A percentile compares a stretch with the other conserved stretches of the same genome.
Evolutionary conservation across 2,888 invertebrate genomes (phyloP).

Genomic region (Eristalis arbustorum): DNA sequence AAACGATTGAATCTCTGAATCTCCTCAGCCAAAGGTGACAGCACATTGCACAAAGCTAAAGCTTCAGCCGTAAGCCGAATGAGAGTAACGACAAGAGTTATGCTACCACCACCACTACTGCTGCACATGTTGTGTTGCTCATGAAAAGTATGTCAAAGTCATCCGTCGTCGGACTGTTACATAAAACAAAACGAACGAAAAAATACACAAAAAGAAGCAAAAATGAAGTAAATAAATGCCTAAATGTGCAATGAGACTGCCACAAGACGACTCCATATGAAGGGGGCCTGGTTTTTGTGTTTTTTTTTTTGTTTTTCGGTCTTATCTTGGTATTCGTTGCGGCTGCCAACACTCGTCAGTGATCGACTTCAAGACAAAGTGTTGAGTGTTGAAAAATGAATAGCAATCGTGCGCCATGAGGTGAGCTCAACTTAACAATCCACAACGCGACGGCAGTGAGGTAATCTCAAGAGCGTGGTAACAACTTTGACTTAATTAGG

Average conservation of each 20-base stretch:
- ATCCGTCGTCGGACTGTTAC: constrained; percentile 69
- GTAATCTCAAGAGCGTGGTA: constrained; percentile 69
- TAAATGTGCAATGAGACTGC: constrained; percentile 66
- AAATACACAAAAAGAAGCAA: no score
- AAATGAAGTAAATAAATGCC: constrained; percentile 49
- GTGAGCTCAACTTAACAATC: neutral
- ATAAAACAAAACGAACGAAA: constrained; percentile 39
- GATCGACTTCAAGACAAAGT: neutral
- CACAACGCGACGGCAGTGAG: constrained; percentile 33
- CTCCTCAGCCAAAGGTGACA: constrained; percentile 37
- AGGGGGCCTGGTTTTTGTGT: constrained; percentile 48
- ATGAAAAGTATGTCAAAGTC: constrained; percentile 69
- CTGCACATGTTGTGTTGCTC: neutral
- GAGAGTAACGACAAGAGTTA: constrained; percentile 41
- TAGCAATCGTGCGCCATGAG: neutral
- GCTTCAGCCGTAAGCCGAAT: constrained; percentile 33
- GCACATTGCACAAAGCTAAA: constrained; percentile 25
- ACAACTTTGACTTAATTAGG: constrained; percentile 62
- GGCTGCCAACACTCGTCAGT: neutral
- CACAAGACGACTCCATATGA: constrained; percentile 57
- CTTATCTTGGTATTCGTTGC: neutral
- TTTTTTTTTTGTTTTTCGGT: constrained; percentile 1
- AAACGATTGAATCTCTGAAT: constrained; percentile 9
- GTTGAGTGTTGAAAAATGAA: constrained; percentile 15
- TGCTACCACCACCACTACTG: neutral